Conservation (phyloP, 92 coral and sea anemone genomes). For the Blastomussa wellsi region DNA sequence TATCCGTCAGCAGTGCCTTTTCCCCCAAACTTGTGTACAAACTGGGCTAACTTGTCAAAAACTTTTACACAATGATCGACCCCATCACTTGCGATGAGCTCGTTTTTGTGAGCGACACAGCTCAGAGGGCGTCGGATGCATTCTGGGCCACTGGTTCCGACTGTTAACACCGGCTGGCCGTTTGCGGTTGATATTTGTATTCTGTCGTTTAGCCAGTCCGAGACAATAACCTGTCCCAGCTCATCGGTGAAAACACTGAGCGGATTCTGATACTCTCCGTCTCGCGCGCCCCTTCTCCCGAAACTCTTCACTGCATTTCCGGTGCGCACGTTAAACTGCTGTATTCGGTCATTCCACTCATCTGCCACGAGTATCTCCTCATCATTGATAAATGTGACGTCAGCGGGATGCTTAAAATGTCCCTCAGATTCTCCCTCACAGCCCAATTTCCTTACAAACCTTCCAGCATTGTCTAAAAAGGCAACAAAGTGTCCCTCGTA, state of each 20-base stretch:
- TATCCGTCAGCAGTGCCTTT: neutral
- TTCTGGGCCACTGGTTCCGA: neutral
- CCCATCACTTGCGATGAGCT: neutral
- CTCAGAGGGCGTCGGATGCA: neutral
- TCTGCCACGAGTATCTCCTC: constrained; percentile 29
- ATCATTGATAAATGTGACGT: constrained; percentile 22
- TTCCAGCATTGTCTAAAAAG: neutral
- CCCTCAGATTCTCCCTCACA: neutral
- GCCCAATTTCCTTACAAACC: neutral
- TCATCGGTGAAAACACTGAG: constrained; percentile 21
- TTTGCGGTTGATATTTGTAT: constrained; percentile 19
- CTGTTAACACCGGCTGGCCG: neutral
- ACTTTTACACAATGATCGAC: neutral
- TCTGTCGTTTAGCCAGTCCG: constrained; percentile 9
- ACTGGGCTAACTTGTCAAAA: neutral
- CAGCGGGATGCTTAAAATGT: neutral
- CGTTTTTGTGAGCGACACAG: neutral
- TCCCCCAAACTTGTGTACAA: constrained; percentile 9
- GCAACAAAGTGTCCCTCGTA: neutral
- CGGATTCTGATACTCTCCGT: constrained; percentile 16
- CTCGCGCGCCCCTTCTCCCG: constrained; percentile 4
- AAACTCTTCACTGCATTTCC: constrained; percentile 2
- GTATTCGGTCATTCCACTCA: constrained; percentile 19
- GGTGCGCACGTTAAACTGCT: constrained; percentile 4
- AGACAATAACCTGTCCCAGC: neutral